phyloP scores from a whole-genome alignment of 2,797 vertebrate genomes.

The Apodemus agrarius region DNA sequence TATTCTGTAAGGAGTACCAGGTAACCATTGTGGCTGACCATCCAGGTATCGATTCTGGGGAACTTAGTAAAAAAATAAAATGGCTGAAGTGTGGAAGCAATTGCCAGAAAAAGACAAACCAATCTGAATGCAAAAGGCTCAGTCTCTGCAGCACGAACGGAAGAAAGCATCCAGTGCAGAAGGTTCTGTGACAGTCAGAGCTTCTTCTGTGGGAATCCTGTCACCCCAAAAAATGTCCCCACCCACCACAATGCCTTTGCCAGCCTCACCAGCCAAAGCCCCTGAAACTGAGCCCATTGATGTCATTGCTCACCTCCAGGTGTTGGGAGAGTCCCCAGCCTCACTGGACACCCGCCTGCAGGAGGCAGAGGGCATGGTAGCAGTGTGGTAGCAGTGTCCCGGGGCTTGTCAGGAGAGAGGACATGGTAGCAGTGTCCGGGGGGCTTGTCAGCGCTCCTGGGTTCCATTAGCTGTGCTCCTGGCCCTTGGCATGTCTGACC shows the following conservation, averaged over 20 bases:
- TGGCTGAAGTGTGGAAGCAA: slow-evolving; percentile 98
- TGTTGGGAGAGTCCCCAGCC: slow-evolving; percentile 96
- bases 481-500: slow-evolving; percentile 95
- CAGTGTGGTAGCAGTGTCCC: slow-evolving; percentile 97
- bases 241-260: slow-evolving; percentile 86
- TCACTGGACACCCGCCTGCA: slow-evolving; percentile 97
- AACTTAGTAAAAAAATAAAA: slow-evolving; percentile 95
- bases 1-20: slow-evolving; percentile 98
- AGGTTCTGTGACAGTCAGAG: slow-evolving; percentile 90
- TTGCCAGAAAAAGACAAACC: slow-evolving; percentile 98
- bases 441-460: slow-evolving; percentile 96
- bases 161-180: slow-evolving; percentile 91
- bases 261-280: slow-evolving; percentile 93
- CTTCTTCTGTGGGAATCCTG: slow-evolving; percentile 87
- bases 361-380: slow-evolving; percentile 99
- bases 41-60: slow-evolving; percentile 97
- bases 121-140: slow-evolving; percentile 98
- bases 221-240: slow-evolving; percentile 92
- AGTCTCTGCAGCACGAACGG: slow-evolving; percentile 98
- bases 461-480: slow-evolving; percentile 97
- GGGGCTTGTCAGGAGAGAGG: slow-evolving; percentile 92
- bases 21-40: slow-evolving; percentile 97
- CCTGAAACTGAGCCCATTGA: slow-evolving; percentile 98
- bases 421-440: slow-evolving; percentile 98
- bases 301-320: slow-evolving; percentile 96